A percentile compares a stretch with the other conserved stretches of the same genome.
Conservation (phyloP, 2,113 vertebrate genomes). For the Puntigrus tetrazona region DNA sequence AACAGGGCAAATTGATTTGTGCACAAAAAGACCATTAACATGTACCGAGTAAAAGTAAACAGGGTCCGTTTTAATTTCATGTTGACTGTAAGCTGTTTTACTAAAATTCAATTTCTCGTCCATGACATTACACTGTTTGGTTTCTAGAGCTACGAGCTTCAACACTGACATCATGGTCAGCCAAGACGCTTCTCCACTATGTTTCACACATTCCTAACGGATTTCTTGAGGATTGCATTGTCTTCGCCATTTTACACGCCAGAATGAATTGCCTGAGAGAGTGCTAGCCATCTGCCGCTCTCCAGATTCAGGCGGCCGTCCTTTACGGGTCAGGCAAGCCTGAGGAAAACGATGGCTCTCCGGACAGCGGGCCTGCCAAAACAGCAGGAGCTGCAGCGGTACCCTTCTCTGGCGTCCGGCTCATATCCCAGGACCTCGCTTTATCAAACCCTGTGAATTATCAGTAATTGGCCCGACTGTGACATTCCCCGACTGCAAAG, state of each 20-base stretch:
- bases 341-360: neutral
- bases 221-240: neutral
- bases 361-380: constrained; percentile 42
- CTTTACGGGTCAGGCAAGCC: constrained; percentile 46
- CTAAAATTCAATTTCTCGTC: neutral
- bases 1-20: neutral
- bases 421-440: constrained; percentile 39
- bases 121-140: neutral
- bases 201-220: neutral
- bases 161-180: neutral
- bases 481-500: constrained; percentile 49
- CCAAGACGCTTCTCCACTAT: neutral
- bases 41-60: neutral
- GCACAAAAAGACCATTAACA: neutral
- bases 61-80: neutral
- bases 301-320: constrained; percentile 54
- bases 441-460: constrained; percentile 58
- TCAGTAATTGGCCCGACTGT: constrained; percentile 60
- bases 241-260: constrained; percentile 2
- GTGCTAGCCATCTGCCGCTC: constrained; percentile 60
- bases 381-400: constrained; percentile 32
- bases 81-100: neutral
- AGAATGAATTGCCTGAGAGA: constrained; percentile 49
- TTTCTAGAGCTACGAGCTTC: neutral
- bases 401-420: neutral